Conservation (phyloP, 2,797 vertebrate species). For the Danionella dracula region DNA sequence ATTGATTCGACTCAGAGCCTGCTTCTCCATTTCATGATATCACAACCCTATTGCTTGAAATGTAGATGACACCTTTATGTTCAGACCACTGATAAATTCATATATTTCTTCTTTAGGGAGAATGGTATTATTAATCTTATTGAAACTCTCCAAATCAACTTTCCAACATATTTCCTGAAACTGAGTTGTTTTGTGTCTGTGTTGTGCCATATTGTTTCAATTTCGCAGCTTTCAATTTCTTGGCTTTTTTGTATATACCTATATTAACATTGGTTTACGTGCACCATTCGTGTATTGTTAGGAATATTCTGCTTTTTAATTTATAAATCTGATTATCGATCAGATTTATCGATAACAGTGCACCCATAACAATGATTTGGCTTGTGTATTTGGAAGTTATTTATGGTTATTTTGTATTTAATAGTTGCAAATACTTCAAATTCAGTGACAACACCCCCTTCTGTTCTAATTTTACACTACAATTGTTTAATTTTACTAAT, state of each 20-base stretch:
- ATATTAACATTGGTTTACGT: slow-evolving; percentile 8
- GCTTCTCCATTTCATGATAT: not conserved
- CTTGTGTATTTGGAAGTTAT: not conserved
- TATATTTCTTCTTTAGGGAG: not conserved
- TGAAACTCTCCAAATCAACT: slow-evolving; percentile 8
- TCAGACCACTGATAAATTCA: not conserved
- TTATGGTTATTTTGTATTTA: not conserved
- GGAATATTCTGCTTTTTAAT: not conserved
- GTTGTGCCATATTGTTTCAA: slow-evolving; percentile 55
- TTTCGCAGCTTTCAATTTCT: slow-evolving; percentile 16
- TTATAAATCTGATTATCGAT: not conserved
- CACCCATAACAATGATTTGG: not conserved
- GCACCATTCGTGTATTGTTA: slow-evolving; percentile 6
- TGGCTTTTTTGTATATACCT: slow-evolving; percentile 25
- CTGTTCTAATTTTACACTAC: slow-evolving; percentile 20
- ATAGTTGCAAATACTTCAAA: not conserved
- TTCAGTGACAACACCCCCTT: not conserved
- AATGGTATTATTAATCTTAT: slow-evolving; percentile 1
- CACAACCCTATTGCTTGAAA: slow-evolving; percentile 1
- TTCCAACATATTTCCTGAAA: slow-evolving; percentile 25
- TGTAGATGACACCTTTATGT: not conserved
- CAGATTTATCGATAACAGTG: not conserved
- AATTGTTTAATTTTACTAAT: not conserved
- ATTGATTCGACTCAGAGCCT: slow-evolving; percentile 18
- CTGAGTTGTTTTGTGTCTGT: slow-evolving; percentile 36